Evolutionary conservation across 2,113 vertebrate genomes (phyloP), one percentile per base, ranked within the genome.

Genomic region (Nipponia nippon): DNA sequence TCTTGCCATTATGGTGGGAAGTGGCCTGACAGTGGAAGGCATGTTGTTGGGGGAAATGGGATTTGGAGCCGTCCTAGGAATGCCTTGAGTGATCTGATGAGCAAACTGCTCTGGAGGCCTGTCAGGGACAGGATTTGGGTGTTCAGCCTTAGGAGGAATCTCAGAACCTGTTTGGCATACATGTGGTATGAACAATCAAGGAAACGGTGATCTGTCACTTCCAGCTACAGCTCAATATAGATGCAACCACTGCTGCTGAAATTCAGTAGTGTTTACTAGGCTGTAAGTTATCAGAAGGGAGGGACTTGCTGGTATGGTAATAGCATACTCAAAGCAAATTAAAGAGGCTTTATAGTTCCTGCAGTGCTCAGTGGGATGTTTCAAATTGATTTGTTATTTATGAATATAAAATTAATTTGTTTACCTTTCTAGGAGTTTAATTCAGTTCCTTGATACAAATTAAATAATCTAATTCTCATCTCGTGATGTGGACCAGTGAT

Each of bases 381-480:
- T 87, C 61, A 82, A 96, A 92, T 72, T 63, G 19, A 91, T 91
- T 89, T 87, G 34, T 81, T 93, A 61, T 40, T 87, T 94, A 73
- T 76, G 66, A 94, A 78, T 84, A 67, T 40, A 38, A 75, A 87
- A 92, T 84, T 50, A 71, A 82, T 95, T 82, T 91, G 40, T 95
- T 96, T 95, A 93, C 61, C 49, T 95, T 82, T 92, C 36, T 42
- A 84, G n/a, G 27, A 84, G 8, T 63, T 36, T 85, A 76, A 73
- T 91, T 82, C 46, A 87, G 30, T 94, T 93, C 44, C 61, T 59
- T 65, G n/a, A 72, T 87, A 63, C 29, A 93, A n/a, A n/a, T 84
- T 13, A 87, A 93, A 89, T 91, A 10, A 91, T 83, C 7, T 9
- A 72, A 2, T 92, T 93, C 34, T 76, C 16, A 50, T 83, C 16